Conservation (phyloP, 2,797 vertebrate genomes). For the Dermochelys coriacea region DNA sequence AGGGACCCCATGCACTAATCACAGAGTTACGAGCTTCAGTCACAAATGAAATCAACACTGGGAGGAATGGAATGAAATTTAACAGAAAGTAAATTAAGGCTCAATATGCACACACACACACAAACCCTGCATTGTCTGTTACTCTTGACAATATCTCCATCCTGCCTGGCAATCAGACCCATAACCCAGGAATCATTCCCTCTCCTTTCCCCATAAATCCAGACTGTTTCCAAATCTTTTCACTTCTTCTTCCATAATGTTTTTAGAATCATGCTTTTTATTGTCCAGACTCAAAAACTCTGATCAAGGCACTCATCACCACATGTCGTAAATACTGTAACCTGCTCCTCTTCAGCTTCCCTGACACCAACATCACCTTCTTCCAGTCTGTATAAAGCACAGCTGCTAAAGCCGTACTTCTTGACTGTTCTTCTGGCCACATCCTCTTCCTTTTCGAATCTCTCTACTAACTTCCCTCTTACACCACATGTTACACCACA, state of each 20-base stretch:
- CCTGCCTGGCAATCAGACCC: background rate
- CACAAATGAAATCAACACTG: constrained; percentile 58
- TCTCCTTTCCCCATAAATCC: background rate
- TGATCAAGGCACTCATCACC: background rate
- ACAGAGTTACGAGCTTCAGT: constrained; percentile 56
- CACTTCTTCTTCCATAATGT: background rate
- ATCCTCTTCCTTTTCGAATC: background rate
- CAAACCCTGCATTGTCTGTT: background rate
- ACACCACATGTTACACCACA: background rate
- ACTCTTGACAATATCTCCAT: background rate
- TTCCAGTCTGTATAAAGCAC: background rate
- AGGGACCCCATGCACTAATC: constrained; percentile 33
- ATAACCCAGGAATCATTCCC: background rate
- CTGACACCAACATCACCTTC: background rate
- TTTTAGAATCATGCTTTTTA: background rate
- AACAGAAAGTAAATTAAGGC: constrained; percentile 44
- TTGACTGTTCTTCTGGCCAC: background rate
- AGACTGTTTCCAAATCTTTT: background rate
- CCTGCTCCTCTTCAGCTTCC: background rate
- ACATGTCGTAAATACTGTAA: background rate
- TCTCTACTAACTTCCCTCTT: background rate
- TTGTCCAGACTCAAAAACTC: background rate
- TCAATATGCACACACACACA: background rate
- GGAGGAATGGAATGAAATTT: constrained; percentile 47
- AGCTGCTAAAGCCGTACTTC: background rate